Percentiles rank a stretch among this genome's conserved stretches.
Conservation (phyloP, 2,113 vertebrate genomes). For the Pygoscelis antarcticus region DNA sequence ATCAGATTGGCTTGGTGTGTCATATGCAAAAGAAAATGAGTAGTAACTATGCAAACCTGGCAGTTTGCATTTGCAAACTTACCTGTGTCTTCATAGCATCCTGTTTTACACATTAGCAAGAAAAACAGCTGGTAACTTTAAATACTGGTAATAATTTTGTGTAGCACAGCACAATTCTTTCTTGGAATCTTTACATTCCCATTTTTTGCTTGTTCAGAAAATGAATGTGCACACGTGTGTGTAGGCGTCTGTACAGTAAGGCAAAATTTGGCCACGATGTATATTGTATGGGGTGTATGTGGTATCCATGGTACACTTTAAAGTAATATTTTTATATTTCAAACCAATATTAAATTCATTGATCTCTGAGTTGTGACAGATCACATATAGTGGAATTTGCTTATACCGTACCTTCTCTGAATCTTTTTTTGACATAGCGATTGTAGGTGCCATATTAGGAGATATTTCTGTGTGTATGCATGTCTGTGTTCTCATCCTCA, state of each 20-base stretch:
- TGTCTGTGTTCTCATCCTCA: neutral
- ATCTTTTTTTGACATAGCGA: neutral
- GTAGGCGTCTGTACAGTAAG: neutral
- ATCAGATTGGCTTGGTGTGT: neutral
- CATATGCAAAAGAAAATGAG: neutral
- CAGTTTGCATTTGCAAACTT: neutral
- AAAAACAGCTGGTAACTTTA: neutral
- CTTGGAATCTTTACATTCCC: neutral
- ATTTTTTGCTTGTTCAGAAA: neutral
- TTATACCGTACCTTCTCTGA: neutral
- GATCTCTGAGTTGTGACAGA: neutral
- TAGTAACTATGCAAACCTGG: neutral
- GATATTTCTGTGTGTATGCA: neutral
- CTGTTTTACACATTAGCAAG: neutral
- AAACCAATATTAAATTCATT: neutral
- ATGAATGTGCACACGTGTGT: fast-evolving
- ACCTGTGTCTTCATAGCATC: neutral
- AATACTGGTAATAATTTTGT: neutral
- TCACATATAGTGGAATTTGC: neutral
- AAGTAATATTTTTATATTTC: neutral
- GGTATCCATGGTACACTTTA: neutral
- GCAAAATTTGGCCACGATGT: neutral
- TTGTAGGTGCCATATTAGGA: neutral
- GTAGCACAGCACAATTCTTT: neutral
- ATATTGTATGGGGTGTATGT: too few relatives aligned